A percentile compares a stretch with the other conserved stretches of the same genome.
Evolutionary conservation across 2,888 invertebrate species (phyloP).

Genomic region (Crematogaster levior): DNA sequence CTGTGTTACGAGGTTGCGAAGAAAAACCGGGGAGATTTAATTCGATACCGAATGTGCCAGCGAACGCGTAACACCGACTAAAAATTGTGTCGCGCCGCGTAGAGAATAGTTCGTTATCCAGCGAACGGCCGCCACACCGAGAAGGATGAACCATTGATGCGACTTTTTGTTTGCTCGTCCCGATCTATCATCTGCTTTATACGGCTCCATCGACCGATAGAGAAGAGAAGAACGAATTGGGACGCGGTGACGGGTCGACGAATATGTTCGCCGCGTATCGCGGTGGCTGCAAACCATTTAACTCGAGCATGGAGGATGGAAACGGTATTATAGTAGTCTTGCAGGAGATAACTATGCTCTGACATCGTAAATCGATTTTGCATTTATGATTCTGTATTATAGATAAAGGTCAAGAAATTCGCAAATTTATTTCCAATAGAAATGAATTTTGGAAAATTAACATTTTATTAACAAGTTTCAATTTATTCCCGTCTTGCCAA

Average conservation of each 20-base stretch:
- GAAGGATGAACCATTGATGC: slow-evolving; percentile 38
- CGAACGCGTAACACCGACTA: slow-evolving; percentile 18
- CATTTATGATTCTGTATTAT: background rate
- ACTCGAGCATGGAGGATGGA: background rate
- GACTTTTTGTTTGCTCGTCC: slow-evolving; percentile 42
- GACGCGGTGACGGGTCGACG: slow-evolving; percentile 6
- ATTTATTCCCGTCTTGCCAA: no score
- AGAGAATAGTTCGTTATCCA: slow-evolving; percentile 48
- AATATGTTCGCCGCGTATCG: slow-evolving; percentile 1
- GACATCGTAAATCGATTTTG: background rate
- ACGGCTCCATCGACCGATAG: slow-evolving; percentile 31
- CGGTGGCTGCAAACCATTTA: slow-evolving; percentile 20
- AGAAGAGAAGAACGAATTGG: slow-evolving; percentile 29
- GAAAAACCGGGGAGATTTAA: slow-evolving; percentile 42
- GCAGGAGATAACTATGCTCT: background rate
- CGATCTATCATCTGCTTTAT: slow-evolving; percentile 46
- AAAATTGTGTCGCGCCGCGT: slow-evolving; percentile 39
- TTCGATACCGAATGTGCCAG: slow-evolving; percentile 24
- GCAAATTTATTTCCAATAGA: background rate
- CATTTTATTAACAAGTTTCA: no score
- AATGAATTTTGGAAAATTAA: background rate
- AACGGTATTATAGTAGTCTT: background rate
- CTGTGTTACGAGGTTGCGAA: slow-evolving; percentile 37
- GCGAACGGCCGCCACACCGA: slow-evolving; percentile 12
- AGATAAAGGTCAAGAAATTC: background rate